These are phyloP conservation scores for Aromia moschata DNA, from an alignment of 2,888 invertebrate species.

Conservation along the genomic window DNA sequence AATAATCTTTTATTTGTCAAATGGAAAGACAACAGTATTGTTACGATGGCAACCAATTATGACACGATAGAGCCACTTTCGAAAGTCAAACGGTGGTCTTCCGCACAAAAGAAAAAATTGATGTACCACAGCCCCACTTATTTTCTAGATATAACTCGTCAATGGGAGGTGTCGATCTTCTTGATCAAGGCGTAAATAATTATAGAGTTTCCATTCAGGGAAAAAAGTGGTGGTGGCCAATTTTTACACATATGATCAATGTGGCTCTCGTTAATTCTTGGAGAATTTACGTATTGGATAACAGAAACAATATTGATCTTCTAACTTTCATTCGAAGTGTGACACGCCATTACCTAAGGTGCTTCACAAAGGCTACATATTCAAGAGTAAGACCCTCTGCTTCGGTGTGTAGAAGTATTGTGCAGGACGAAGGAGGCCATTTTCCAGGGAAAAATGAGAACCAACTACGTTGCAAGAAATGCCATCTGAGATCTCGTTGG, in stretches of 20 bases:
- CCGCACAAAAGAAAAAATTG: neutral
- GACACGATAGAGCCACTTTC: conserved; percentile 7
- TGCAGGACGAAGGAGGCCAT: neutral
- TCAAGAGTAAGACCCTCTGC: neutral
- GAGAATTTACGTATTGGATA: neutral
- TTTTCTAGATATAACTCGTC: conserved; percentile 5
- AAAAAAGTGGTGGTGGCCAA: conserved; percentile 11
- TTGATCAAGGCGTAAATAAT: conserved; percentile 9
- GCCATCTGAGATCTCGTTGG: conserved; percentile 6
- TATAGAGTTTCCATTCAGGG: too few species aligned
- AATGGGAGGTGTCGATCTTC: conserved; percentile 9
- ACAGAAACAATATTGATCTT: conserved; percentile 3
- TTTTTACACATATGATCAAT: conserved; percentile 13
- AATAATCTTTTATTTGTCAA: conserved; percentile 16
- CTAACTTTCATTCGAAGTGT: conserved; percentile 2
- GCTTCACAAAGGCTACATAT: conserved; percentile 5
- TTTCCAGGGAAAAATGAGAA: conserved; percentile 3
- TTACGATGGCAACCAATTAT: neutral
- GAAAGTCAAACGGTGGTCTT: conserved; percentile 1
- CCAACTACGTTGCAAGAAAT: conserved; percentile 3
- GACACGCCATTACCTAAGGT: conserved; percentile 6
- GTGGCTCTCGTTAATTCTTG: conserved; percentile 4
- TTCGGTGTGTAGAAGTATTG: conserved; percentile 1
- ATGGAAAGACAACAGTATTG: conserved; percentile 9
- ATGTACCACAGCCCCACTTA: neutral